phyloP scores from a whole-genome alignment of 30 jellyfish, hydroid and myxozoan species.

The Rhopilema esculentum region DNA sequence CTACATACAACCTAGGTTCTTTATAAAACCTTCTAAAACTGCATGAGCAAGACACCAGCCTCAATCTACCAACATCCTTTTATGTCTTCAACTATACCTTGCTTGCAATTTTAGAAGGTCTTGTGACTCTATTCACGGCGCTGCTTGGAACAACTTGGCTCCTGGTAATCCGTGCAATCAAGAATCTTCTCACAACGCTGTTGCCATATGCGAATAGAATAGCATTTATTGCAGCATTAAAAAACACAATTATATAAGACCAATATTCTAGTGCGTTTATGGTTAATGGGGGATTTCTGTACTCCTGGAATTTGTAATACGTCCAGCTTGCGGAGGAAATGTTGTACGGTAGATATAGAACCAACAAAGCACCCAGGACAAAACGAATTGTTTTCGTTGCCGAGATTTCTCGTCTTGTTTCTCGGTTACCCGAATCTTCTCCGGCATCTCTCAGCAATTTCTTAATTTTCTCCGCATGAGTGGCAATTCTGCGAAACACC shows the following conservation, averaged over 20 bases:
- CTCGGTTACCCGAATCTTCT: neutral
- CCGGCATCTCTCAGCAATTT: neutral
- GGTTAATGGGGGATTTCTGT: neutral
- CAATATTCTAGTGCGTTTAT: neutral
- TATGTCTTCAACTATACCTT: no score
- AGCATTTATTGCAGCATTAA: conserved; percentile 27
- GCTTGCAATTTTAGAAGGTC: no score
- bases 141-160: neutral
- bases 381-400: conserved; percentile 33
- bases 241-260: conserved; percentile 19
- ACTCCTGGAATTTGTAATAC: neutral
- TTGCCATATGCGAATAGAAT: conserved; percentile 21
- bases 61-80: no score
- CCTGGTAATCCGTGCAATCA: neutral
- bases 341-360: conserved; percentile 40
- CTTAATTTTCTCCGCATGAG: conserved; percentile 4
- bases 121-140: no score
- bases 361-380: conserved; percentile 8
- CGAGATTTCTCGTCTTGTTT: neutral
- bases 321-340: conserved; percentile 10
- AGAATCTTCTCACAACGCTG: conserved; percentile 2
- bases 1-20: no score
- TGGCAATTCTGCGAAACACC: conserved; percentile 16
- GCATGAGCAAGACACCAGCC: no score
- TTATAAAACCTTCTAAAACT: no score